These are phyloP conservation scores for Heptranchias perlo DNA, from an alignment of 2,113 vertebrate species.

Conservation along the genomic window DNA sequence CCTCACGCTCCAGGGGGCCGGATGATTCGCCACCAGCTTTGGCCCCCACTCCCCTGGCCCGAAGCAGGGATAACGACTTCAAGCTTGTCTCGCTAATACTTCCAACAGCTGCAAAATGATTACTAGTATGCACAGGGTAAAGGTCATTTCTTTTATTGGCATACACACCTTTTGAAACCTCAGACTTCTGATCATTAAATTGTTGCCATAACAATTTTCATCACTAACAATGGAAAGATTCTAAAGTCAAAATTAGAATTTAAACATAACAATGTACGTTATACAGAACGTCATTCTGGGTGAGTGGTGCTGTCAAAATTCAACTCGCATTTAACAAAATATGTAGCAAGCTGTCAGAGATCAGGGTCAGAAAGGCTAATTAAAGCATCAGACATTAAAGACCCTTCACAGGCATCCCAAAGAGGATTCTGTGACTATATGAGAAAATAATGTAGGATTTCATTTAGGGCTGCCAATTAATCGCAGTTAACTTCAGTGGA, in stretches of 20 bases:
- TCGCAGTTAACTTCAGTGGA: background rate
- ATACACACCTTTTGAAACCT: background rate
- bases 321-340: background rate
- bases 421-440: background rate
- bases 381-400: background rate
- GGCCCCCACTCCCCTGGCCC: too few species aligned
- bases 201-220: background rate
- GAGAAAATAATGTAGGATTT: background rate
- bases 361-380: background rate
- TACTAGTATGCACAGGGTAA: background rate
- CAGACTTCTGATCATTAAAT: background rate
- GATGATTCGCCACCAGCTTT: too few species aligned
- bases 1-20: too few species aligned
- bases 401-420: background rate
- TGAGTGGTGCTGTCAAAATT: background rate
- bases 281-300: background rate
- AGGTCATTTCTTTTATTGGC: background rate
- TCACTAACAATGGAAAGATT: background rate
- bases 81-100: background rate
- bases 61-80: background rate
- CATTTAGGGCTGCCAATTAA: background rate
- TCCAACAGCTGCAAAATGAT: background rate
- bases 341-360: background rate
- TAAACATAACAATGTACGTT: background rate
- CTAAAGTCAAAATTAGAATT: background rate